Percentiles rank a stretch among this genome's conserved stretches.
phyloP scores from a whole-genome alignment of 37 sponge, comb jelly and placozoan species.

The Dysidea cf. avara region DNA sequence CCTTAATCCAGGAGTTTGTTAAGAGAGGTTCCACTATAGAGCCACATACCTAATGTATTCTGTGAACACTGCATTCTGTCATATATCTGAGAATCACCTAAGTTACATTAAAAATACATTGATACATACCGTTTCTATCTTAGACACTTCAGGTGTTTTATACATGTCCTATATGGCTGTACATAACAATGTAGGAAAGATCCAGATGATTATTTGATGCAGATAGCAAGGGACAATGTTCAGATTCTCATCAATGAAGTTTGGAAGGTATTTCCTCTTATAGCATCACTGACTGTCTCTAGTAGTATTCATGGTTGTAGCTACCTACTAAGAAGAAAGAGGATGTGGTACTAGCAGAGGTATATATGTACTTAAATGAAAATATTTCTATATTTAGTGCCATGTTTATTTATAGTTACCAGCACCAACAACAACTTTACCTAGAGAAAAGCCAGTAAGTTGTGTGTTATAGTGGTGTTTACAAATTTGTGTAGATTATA shows the following conservation, averaged over 20 bases:
- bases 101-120: too few relatives aligned
- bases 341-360: conserved; percentile 30
- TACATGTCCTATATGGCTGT: too few relatives aligned
- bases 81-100: too few relatives aligned
- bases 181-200: conserved; percentile 18
- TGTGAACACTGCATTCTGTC: too few relatives aligned
- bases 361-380: background rate
- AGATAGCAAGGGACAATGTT: conserved; percentile 58
- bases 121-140: too few relatives aligned
- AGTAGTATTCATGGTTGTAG: conserved; percentile 13
- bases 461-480: background rate
- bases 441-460: conserved; percentile 81
- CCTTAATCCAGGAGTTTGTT: too few relatives aligned
- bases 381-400: background rate
- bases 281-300: background rate
- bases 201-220: conserved; percentile 56
- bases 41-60: too few relatives aligned
- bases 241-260: conserved; percentile 71
- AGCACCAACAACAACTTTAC: conserved; percentile 50
- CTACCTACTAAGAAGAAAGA: conserved; percentile 39
- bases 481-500: too few relatives aligned
- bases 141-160: too few relatives aligned
- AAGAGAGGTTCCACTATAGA: too few relatives aligned
- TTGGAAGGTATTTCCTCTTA: conserved; percentile 59
- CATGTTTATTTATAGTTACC: conserved; percentile 47